Conservation (phyloP, 2,113 vertebrate species). For the Pseudopodoces humilis region DNA sequence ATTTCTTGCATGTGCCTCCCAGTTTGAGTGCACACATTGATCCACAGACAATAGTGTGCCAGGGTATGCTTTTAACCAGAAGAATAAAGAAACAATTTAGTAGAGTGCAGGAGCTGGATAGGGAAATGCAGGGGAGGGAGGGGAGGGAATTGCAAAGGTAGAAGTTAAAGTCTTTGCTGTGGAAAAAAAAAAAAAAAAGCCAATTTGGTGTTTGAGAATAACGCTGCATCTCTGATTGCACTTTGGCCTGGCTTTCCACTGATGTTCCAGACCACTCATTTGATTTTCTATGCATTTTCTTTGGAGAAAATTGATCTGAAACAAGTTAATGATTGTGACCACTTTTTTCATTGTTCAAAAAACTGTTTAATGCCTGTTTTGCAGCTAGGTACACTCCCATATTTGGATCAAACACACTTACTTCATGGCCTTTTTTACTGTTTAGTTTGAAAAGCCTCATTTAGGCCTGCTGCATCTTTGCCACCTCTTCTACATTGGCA, state of each 20-base stretch:
- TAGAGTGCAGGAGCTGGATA: neutral
- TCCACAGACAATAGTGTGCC: neutral
- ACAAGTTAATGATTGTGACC: neutral
- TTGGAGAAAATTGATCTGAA: neutral
- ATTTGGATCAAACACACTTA: neutral
- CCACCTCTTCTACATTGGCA: neutral
- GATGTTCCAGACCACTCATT: neutral
- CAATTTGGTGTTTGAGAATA: neutral
- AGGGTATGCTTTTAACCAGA: conserved; percentile 30
- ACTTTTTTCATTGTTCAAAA: neutral
- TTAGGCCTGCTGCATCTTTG: neutral
- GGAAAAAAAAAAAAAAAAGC: neutral
- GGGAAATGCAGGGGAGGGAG: neutral
- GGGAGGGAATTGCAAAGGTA: neutral
- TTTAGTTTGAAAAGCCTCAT: neutral
- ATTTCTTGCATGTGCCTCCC: neutral
- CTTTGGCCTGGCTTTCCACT: neutral
- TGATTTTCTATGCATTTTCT: neutral
- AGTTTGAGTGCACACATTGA: conserved; percentile 22
- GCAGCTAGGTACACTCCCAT: neutral
- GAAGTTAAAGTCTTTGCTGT: neutral
- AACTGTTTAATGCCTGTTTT: neutral
- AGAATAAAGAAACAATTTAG: conserved; percentile 41
- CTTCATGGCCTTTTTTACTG: neutral
- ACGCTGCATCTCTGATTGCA: neutral